Conservation (phyloP, 2,113 vertebrate genomes). For the Paedocypris sp. region DNA sequence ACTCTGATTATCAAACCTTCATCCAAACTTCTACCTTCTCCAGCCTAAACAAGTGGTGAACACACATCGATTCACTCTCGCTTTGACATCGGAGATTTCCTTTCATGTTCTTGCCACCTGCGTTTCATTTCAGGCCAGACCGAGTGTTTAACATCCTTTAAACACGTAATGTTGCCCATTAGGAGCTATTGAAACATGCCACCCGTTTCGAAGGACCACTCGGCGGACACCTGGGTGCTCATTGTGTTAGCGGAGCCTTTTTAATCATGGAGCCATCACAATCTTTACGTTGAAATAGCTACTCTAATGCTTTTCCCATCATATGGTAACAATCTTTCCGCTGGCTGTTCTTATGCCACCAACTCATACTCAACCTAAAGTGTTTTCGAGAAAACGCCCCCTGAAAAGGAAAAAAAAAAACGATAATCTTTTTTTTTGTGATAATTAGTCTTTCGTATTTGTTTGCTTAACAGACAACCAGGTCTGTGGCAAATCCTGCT, state of each 20-base stretch:
- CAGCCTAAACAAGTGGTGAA: neutral
- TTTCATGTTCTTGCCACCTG: neutral
- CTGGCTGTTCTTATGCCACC: slow-evolving; percentile 45
- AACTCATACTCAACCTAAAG: slow-evolving; percentile 40
- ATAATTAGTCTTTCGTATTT: slow-evolving; percentile 44
- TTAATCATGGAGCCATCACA: neutral
- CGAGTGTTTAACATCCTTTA: neutral
- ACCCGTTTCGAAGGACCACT: slow-evolving; percentile 37
- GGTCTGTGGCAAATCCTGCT: slow-evolving; percentile 37
- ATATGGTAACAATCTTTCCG: slow-evolving; percentile 57
- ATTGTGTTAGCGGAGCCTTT: neutral
- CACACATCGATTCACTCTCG: neutral
- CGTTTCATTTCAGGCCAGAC: slow-evolving; percentile 1
- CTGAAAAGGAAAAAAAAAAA: slow-evolving; percentile 41
- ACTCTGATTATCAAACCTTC: neutral
- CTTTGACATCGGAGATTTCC: slow-evolving; percentile 20
- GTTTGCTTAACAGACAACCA: slow-evolving; percentile 39
- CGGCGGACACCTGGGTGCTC: neutral
- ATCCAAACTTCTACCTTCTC: neutral
- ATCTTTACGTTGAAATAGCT: neutral
- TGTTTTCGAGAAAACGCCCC: slow-evolving; percentile 40
- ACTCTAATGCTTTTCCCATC: slow-evolving; percentile 19
- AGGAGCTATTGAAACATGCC: slow-evolving; percentile 34
- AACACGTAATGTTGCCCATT: neutral
- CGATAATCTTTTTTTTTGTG: slow-evolving; percentile 8